phyloP scores from a whole-genome alignment of 2,113 vertebrate species.

The Petaurus breviceps region DNA sequence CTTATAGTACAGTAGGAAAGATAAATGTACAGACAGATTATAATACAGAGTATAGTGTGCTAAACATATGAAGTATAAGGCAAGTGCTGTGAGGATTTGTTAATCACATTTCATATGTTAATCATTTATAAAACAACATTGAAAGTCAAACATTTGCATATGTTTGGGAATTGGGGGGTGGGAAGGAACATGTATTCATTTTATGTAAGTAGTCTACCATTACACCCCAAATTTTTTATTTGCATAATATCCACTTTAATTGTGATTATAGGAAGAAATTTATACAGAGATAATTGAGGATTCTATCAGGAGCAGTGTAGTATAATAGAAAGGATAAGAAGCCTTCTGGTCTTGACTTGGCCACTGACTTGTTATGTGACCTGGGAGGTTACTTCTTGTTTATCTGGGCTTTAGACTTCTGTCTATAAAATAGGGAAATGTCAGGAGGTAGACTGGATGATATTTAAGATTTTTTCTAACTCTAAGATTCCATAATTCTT shows the following conservation, averaged over 20 bases:
- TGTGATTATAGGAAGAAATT: conserved; percentile 32
- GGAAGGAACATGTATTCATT: neutral
- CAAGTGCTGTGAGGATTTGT: neutral
- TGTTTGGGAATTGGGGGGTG: neutral
- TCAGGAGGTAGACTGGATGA: neutral
- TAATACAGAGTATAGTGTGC: neutral
- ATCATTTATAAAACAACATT: neutral
- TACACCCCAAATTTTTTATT: conserved; percentile 40
- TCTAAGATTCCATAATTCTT: neutral
- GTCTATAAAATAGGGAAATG: neutral
- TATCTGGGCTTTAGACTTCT: neutral
- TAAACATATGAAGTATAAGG: neutral
- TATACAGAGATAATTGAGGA: conserved; percentile 13
- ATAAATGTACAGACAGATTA: neutral
- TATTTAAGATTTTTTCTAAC: neutral
- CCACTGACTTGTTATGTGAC: neutral
- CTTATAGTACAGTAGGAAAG: neutral
- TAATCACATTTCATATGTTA: neutral
- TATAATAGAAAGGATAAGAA: neutral
- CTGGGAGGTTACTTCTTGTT: neutral
- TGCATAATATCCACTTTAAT: conserved; percentile 58
- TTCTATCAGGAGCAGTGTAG: neutral
- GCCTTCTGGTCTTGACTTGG: neutral
- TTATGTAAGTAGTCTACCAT: neutral
- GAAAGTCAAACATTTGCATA: neutral